These are phyloP conservation scores for Tetranychus truncatus DNA, from an alignment of 2,888 invertebrate genomes.

Conservation along the genomic window DNA sequence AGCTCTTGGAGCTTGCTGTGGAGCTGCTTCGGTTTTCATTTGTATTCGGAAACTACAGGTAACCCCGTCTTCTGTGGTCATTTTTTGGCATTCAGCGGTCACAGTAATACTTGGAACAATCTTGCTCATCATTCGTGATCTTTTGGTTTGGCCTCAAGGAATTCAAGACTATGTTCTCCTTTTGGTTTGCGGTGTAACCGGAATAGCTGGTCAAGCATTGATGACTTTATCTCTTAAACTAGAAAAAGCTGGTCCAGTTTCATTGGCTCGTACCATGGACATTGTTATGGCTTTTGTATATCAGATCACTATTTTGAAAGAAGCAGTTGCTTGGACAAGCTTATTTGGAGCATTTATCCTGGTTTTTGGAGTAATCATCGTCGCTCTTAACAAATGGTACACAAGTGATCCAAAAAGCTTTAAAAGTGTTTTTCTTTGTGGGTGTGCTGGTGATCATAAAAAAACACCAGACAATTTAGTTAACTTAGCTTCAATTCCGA, in stretches of 20 bases:
- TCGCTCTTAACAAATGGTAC: slow-evolving; percentile 6
- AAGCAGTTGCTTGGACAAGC: slow-evolving; percentile 17
- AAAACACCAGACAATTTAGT: too few relatives aligned
- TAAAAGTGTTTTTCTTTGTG: background rate
- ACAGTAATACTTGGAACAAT: slow-evolving; percentile 10
- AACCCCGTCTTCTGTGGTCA: slow-evolving; percentile 11
- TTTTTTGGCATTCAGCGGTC: slow-evolving; percentile 10
- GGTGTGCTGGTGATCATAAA: too few relatives aligned
- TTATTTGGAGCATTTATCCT: slow-evolving; percentile 20
- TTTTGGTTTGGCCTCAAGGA: background rate
- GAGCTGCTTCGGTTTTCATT: background rate
- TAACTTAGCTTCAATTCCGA: too few relatives aligned
- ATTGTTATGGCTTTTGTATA: slow-evolving; percentile 78
- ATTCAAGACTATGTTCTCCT: background rate
- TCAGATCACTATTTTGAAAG: slow-evolving; percentile 38
- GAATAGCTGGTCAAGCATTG: slow-evolving; percentile 39
- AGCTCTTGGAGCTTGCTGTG: background rate
- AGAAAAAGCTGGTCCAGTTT: slow-evolving; percentile 76
- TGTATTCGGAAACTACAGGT: slow-evolving; percentile 4
- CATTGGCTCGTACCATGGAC: slow-evolving; percentile 73
- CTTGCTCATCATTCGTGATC: background rate
- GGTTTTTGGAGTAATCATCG: background rate
- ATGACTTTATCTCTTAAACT: slow-evolving; percentile 65
- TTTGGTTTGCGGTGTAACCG: slow-evolving; percentile 10
- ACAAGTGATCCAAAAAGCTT: background rate